Base-by-base conservation (phyloP, 1,140 invertebrate species). In the Papilio dardanus region DNA sequence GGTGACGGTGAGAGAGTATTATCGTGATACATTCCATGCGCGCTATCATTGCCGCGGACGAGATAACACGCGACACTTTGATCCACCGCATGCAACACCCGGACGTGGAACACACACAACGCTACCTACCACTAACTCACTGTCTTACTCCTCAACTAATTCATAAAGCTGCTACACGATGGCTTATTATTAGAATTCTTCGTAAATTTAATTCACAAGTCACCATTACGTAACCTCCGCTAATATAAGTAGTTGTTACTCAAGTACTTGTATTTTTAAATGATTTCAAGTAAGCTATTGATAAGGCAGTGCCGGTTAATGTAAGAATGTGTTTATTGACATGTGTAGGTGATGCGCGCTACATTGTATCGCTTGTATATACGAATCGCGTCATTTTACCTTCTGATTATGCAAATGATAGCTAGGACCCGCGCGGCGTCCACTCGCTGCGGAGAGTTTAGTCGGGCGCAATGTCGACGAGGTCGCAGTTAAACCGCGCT, bases 401-500 rank as follows among this genome's bases (percentile, higher is more conserved):
- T 62, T 62, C 24, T 62, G 24, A 30, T 62, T 62, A 62, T 62
- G 54, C 24, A 14, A 62, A 62, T 12, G 24, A 62, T 24, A 24
- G 21, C 54, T n/a, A 50, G 14, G 5, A n/a, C 14, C 42, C 19
- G 8, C 19, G 21, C 19, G n/a, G n/a, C n/a, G n/a, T 54, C 19
- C 10, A 21, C 7, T 24, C 50, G 24, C 5, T 5, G 14, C n/a
- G 24, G 24, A 24, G 21, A 24, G 54, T 10, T 3, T 8, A 62
- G 21, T 28, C n/a, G 12, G 24, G 54, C 54, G 24, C 54, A 62
- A 62, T 62, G 54, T 28, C 54, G 24, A 62, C 54, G 54, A 62
- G 24, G 54, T 62, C 54, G 24, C 24, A 62, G 10, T 62, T 62
- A 28, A 58, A 62, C 24, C 24, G 8, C 54, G 24, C 12, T 62